phyloP scores from a whole-genome alignment of 2,888 invertebrate genomes.

The Neoitamus cyanurus region DNA sequence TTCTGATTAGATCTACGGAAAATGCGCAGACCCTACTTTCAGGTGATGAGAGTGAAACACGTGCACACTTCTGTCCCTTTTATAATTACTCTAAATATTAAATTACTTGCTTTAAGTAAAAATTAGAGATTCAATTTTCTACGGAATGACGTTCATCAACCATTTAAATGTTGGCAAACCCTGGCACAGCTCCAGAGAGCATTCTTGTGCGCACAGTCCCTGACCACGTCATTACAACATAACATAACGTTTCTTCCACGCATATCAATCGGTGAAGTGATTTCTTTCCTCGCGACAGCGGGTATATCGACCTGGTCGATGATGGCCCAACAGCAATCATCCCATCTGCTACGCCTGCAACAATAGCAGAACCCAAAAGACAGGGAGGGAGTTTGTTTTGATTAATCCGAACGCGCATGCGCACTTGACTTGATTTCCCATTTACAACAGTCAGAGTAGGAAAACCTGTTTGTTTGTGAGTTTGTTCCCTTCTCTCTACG shows the following conservation, averaged over 20 bases:
- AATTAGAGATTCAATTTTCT: too few species aligned
- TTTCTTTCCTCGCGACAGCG: background rate
- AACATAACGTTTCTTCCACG: background rate
- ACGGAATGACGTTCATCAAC: too few species aligned
- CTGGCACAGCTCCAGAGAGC: background rate
- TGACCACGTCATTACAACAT: background rate
- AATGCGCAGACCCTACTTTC: background rate
- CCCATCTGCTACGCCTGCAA: background rate
- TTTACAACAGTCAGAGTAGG: background rate
- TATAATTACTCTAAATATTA: too few species aligned
- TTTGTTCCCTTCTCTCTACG: background rate
- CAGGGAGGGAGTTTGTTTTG: conserved; percentile 4
- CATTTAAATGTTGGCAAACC: background rate
- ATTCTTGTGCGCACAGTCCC: background rate
- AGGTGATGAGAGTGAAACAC: too few species aligned
- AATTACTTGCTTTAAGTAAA: too few species aligned
- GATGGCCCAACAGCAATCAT: background rate
- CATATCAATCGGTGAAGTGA: background rate
- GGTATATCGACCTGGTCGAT: background rate
- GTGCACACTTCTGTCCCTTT: too few species aligned
- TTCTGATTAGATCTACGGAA: background rate
- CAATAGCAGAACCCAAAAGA: background rate
- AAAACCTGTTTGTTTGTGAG: background rate
- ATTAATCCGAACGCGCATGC: conserved; percentile 2
- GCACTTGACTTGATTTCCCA: conserved; percentile 2